These are phyloP conservation scores for Podarcis lilfordi DNA, from an alignment of 2,797 vertebrate species.

Conservation along the genomic window DNA sequence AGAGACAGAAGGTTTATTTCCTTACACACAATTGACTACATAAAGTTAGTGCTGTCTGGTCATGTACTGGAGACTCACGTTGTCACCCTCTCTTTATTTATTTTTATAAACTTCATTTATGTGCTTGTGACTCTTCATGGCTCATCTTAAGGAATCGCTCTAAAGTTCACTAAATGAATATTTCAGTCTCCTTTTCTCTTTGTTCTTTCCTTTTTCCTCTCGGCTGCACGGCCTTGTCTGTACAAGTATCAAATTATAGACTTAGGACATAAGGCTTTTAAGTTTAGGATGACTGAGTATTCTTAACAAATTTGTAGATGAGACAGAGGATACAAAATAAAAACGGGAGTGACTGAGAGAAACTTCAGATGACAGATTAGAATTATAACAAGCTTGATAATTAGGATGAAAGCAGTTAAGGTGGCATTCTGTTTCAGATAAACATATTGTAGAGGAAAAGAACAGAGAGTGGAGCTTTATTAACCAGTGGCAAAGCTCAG, in stretches of 20 bases:
- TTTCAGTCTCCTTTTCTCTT: not conserved
- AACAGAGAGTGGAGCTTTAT: not conserved
- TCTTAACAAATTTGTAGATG: not conserved
- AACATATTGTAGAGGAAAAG: not conserved
- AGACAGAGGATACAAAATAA: not conserved
- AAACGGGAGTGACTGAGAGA: not conserved
- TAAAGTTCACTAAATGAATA: not conserved
- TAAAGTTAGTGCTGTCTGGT: not conserved
- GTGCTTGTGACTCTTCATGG: not conserved
- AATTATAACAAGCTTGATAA: slow-evolving; percentile 9
- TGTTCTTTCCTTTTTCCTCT: not conserved
- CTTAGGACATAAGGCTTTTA: not conserved
- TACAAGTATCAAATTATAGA: slow-evolving; percentile 8
- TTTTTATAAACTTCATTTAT: not conserved
- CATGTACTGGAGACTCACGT: not conserved
- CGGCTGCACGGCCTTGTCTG: not conserved
- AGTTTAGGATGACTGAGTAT: not conserved
- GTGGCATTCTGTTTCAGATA: not conserved
- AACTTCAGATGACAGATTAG: not conserved
- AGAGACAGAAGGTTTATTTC: not conserved
- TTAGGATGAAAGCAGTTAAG: not conserved
- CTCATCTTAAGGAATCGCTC: not conserved
- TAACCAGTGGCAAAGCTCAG: not conserved
- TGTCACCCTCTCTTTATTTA: not conserved
- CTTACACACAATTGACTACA: not conserved